These are phyloP conservation scores for Lasaia peninsularis DNA, from an alignment of 1,140 invertebrate species.

Conservation along the genomic window DNA sequence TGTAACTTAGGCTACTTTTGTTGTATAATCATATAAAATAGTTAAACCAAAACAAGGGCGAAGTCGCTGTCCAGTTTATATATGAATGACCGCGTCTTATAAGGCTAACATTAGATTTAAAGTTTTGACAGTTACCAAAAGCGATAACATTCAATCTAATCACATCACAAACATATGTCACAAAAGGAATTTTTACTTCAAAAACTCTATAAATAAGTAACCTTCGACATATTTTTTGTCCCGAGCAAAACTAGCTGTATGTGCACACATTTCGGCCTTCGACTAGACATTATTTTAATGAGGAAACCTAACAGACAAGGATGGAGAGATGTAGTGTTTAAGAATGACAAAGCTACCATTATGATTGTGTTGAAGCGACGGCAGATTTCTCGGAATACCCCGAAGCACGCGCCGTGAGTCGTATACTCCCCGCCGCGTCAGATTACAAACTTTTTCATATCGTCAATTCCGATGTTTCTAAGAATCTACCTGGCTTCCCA, in stretches of 20 bases:
- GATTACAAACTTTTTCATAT: slow-evolving; percentile 56
- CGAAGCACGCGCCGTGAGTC: slow-evolving; percentile 52
- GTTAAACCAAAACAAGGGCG: no score
- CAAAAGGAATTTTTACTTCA: no score
- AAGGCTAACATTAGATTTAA: no score
- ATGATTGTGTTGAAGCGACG: slow-evolving; percentile 39
- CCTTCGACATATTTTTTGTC: not conserved
- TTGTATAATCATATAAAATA: no score
- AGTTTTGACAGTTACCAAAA: no score
- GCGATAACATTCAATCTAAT: no score
- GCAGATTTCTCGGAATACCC: slow-evolving; percentile 59
- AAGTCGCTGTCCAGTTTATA: no score
- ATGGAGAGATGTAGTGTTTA: slow-evolving; percentile 19
- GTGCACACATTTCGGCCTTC: not conserved
- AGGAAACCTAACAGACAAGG: slow-evolving; percentile 5
- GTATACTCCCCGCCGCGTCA: slow-evolving; percentile 35
- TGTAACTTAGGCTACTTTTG: no score
- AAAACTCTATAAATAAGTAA: no score
- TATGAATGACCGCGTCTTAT: no score
- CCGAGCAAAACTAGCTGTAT: not conserved
- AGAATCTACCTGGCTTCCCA: slow-evolving; percentile 45
- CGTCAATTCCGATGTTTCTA: slow-evolving; percentile 61
- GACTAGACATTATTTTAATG: not conserved
- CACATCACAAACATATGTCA: no score
- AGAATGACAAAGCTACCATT: slow-evolving; percentile 28